Percentiles rank a stretch among this genome's conserved stretches.
These are phyloP conservation scores for Bubalus kerabau DNA, from an alignment of 2,113 vertebrate genomes.

Conservation along the genomic window DNA sequence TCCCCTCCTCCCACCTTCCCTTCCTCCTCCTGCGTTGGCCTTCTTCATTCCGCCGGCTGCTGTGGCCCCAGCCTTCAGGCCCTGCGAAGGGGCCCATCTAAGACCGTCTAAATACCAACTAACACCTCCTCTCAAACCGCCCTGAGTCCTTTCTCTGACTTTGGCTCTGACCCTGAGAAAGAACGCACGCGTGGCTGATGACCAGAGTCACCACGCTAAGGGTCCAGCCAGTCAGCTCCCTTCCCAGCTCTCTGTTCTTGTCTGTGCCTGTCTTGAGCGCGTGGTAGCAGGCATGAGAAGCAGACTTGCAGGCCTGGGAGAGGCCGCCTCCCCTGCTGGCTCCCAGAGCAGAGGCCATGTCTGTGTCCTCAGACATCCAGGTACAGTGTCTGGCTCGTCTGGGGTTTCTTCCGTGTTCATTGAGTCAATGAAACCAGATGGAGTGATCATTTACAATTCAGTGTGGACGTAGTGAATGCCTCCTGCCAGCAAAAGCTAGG, in stretches of 20 bases:
- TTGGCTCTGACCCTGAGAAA: not conserved
- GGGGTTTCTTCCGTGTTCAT: rapidly evolving
- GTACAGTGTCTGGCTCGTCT: rapidly evolving
- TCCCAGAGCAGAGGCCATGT: not conserved
- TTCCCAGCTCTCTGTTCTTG: not conserved
- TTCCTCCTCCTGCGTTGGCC: not conserved
- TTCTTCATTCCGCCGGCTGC: not conserved
- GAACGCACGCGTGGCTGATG: rapidly evolving
- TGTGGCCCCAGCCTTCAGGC: not conserved
- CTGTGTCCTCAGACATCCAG: not conserved
- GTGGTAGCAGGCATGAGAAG: not conserved
- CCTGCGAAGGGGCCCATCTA: not conserved
- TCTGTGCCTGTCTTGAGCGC: not conserved
- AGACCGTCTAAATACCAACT: not conserved
- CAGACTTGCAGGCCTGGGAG: not conserved
- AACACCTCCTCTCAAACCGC: not conserved
- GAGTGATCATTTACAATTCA: not conserved
- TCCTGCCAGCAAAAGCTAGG: not conserved
- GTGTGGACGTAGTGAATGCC: rapidly evolving
- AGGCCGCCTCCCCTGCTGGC: not conserved
- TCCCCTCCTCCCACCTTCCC: not conserved
- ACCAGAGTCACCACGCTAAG: not conserved
- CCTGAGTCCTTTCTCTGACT: not conserved
- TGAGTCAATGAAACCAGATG: not conserved
- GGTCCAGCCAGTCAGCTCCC: too few species aligned